These are phyloP conservation scores for Stegophylla sp. DNA, from an alignment of 2,888 invertebrate species.

Conservation along the genomic window DNA sequence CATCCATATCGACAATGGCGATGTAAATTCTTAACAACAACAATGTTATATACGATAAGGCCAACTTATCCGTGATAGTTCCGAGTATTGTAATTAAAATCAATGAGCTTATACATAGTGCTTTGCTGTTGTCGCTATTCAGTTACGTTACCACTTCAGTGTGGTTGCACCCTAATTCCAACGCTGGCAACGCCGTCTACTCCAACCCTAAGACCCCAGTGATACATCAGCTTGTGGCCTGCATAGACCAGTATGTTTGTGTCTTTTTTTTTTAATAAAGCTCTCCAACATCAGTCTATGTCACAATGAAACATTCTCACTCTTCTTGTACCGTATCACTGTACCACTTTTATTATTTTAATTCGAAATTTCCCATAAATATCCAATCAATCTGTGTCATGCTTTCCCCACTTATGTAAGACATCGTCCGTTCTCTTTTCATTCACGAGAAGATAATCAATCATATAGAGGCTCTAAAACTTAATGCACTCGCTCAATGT, in stretches of 20 bases:
- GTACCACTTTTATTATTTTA: constrained; percentile 11
- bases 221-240: background rate
- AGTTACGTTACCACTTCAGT: background rate
- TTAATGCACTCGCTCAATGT: background rate
- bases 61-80: background rate
- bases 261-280: background rate
- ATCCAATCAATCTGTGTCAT: constrained; percentile 41
- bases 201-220: background rate
- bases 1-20: background rate
- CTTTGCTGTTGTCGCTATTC: background rate
- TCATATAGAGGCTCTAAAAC: constrained; percentile 7
- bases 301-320: constrained; percentile 5
- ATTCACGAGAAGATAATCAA: constrained; percentile 23
- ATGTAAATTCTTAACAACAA: background rate
- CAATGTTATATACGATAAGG: background rate
- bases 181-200: background rate
- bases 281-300: constrained; percentile 21
- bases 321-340: background rate
- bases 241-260: background rate
- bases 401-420: background rate
- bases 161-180: background rate
- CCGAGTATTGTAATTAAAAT: constrained; percentile 25
- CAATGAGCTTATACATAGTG: background rate
- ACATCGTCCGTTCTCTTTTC: background rate
- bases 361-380: constrained; percentile 13